phyloP scores from a whole-genome alignment of 2,797 vertebrate species.

The Periophthalmus magnuspinnatus region DNA sequence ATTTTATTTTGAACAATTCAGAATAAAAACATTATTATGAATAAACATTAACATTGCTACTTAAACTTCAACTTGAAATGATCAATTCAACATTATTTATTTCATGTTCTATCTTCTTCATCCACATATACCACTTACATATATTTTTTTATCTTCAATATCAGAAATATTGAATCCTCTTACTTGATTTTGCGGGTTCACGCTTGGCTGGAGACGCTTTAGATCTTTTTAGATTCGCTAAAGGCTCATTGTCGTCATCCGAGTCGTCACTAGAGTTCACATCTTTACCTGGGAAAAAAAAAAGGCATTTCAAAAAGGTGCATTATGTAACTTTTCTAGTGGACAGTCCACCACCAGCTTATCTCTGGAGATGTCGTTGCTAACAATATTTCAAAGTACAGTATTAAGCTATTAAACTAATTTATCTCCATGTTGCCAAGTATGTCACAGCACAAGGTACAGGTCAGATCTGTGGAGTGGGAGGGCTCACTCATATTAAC shows the following conservation, averaged over 20 bases:
- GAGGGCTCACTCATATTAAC: too few relatives aligned
- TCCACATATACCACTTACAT: background rate
- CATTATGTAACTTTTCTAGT: background rate
- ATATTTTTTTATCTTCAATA: background rate
- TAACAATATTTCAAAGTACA: background rate
- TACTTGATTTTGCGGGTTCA: slow-evolving; percentile 16
- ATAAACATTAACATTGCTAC: background rate
- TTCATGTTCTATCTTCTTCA: background rate
- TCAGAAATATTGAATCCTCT: background rate
- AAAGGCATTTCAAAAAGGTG: too few relatives aligned
- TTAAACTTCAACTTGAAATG: background rate
- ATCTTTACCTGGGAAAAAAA: background rate
- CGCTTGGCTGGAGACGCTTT: slow-evolving; percentile 5
- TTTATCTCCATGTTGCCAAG: too few relatives aligned
- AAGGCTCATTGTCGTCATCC: slow-evolving; percentile 47
- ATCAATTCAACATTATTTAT: background rate
- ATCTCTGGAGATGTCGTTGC: background rate
- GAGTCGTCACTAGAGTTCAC: slow-evolving; percentile 27
- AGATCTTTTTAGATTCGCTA: slow-evolving; percentile 16
- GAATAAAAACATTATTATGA: too few relatives aligned
- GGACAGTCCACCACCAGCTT: background rate
- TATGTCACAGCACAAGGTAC: too few relatives aligned
- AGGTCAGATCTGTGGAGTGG: too few relatives aligned
- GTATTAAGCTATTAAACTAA: too few relatives aligned
- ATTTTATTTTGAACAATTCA: too few relatives aligned